A percentile compares a stretch with the other conserved stretches of the same genome.
phyloP scores from a whole-genome alignment of 2,888 invertebrate species.

The Willowsia nigromaculata region DNA sequence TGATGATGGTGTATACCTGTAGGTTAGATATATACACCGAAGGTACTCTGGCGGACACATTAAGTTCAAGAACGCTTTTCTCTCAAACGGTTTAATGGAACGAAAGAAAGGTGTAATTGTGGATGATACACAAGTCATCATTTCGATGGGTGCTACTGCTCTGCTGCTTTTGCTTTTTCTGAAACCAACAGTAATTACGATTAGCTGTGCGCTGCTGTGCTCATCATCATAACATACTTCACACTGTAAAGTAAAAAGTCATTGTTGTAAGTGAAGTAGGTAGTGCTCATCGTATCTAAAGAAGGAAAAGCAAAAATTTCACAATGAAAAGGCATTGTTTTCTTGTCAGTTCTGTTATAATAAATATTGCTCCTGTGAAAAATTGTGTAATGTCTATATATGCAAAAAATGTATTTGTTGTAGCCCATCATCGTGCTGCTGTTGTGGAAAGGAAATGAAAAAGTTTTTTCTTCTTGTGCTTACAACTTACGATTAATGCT shows the following conservation, averaged over 20 bases:
- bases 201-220: constrained; percentile 36
- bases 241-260: background rate
- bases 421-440: background rate
- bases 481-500: background rate
- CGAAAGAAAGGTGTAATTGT: background rate
- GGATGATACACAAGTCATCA: background rate
- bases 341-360: constrained; percentile 61
- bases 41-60: background rate
- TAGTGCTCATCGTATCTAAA: background rate
- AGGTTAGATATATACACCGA: too few species aligned
- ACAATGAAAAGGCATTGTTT: constrained; percentile 62
- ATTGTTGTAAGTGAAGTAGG: too few species aligned
- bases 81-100: constrained; percentile 14
- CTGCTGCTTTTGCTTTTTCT: constrained; percentile 57
- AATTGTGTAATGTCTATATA: constrained; percentile 57
- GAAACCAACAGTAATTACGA: constrained; percentile 64
- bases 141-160: background rate
- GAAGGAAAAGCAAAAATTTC: constrained; percentile 40
- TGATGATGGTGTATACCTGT: too few species aligned
- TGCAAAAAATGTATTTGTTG: constrained; percentile 34
- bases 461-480: constrained; percentile 41
- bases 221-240: background rate
- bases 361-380: constrained; percentile 64
- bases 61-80: constrained; percentile 32
- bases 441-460: constrained; percentile 53